Conservation (phyloP, 1,140 invertebrate species). For the Drosophila tristis region DNA sequence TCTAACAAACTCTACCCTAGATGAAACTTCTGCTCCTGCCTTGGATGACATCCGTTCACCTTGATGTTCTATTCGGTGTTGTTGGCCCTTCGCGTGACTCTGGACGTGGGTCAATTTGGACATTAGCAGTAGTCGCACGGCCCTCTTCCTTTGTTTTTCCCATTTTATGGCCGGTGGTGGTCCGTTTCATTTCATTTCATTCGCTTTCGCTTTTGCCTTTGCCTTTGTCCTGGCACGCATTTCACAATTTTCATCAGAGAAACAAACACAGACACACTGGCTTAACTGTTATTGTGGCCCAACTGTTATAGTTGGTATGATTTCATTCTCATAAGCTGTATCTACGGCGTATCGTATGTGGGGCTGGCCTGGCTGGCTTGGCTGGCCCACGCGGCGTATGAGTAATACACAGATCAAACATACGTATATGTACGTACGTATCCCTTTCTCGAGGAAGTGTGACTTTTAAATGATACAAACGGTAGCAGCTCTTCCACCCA, state of each 20-base stretch:
- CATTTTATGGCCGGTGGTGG: constrained; percentile 44
- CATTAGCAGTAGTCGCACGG: constrained; percentile 48
- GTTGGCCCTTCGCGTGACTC: constrained; percentile 73
- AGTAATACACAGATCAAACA: constrained; percentile 51
- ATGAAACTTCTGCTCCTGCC: too few relatives aligned
- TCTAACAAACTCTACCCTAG: constrained; percentile 17
- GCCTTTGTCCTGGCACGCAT: constrained; percentile 54
- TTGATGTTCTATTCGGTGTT: constrained; percentile 59
- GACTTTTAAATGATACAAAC: constrained; percentile 5
- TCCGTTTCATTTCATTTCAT: constrained; percentile 46
- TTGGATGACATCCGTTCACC: constrained; percentile 61
- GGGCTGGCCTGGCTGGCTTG: constrained; percentile 12
- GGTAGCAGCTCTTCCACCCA: constrained; percentile 2
- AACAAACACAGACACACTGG: constrained; percentile 32
- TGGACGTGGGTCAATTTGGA: constrained; percentile 67
- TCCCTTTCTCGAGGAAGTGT: background rate
- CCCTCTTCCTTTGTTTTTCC: constrained; percentile 22
- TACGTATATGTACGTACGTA: background rate
- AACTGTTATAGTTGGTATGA: constrained; percentile 64
- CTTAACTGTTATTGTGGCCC: constrained; percentile 40
- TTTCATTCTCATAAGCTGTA: constrained; percentile 61
- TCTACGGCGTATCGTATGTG: too few relatives aligned
- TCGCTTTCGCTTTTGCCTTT: constrained; percentile 19
- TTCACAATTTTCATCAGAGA: constrained; percentile 67
- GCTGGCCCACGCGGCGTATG: constrained; percentile 58